phyloP scores from a whole-genome alignment of 2,888 invertebrate species.

The Archips crataeganus region DNA sequence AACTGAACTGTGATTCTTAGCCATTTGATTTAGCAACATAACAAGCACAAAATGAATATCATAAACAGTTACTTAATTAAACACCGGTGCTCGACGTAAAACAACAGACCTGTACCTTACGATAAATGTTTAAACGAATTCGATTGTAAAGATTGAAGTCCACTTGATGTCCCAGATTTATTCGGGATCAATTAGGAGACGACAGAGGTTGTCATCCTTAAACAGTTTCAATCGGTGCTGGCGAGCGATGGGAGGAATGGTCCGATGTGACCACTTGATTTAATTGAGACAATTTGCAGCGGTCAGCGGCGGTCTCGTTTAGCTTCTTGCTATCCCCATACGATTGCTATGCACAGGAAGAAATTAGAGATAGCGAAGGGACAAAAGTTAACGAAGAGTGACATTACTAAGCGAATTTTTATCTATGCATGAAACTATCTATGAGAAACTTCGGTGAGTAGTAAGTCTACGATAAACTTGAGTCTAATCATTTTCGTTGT shows the following conservation, averaged over 20 bases:
- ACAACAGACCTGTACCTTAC: conserved; percentile 20
- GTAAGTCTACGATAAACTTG: background rate
- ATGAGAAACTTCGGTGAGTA: background rate
- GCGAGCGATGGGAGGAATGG: conserved; percentile 53
- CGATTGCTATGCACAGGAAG: conserved; percentile 11
- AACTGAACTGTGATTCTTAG: background rate
- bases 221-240: conserved; percentile 59
- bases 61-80: background rate
- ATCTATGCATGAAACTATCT: background rate
- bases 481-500: background rate
- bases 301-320: conserved; percentile 43
- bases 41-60: background rate
- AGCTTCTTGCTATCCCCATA: conserved; percentile 24
- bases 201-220: conserved; percentile 56
- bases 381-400: conserved; percentile 10
- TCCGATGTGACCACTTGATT: conserved; percentile 70
- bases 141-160: conserved; percentile 52
- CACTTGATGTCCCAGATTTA: conserved; percentile 56
- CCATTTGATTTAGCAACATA: background rate
- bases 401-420: conserved; percentile 12
- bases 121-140: conserved; percentile 48
- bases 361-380: conserved; percentile 26
- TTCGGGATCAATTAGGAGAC: conserved; percentile 66
- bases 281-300: conserved; percentile 71
- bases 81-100: background rate